Evolutionary conservation across 2,113 vertebrate species (phyloP).

Genomic region (Peromyscus maniculatus): DNA sequence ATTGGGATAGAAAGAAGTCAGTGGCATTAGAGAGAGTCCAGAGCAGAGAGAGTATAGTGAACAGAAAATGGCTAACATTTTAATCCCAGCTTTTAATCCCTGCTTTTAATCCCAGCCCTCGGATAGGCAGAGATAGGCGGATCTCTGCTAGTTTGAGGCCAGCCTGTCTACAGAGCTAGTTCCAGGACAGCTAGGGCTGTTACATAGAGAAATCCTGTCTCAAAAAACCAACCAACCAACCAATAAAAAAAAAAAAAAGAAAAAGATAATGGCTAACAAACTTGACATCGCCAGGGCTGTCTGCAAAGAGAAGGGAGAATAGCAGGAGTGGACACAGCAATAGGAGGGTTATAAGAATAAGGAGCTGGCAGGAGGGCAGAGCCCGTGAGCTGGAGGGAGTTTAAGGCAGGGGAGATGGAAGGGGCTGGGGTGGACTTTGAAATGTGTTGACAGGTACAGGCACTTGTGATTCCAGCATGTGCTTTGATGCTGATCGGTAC

Average conservation of each 20-base stretch:
- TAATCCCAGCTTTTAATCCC: no score
- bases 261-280: not conserved
- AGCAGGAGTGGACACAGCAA: not conserved
- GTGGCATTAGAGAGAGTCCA: not conserved
- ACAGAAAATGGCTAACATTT: not conserved
- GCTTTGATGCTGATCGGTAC: not conserved
- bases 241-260: no score
- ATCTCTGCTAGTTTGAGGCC: no score
- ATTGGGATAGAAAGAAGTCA: not conserved
- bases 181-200: no score
- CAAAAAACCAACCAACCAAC: no score
- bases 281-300: not conserved
- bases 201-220: no score
- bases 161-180: no score
- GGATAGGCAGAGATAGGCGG: no score
- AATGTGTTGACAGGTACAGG: not conserved
- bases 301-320: not conserved
- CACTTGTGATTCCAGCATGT: not conserved
- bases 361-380: not conserved
- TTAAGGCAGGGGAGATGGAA: not conserved
- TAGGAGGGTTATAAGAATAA: not conserved
- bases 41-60: not conserved
- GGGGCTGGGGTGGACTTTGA: not conserved
- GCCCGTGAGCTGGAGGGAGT: not conserved
- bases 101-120: no score